These are phyloP conservation scores for Medauroidea extradentata DNA, from an alignment of 1,140 invertebrate genomes.

Conservation along the genomic window DNA sequence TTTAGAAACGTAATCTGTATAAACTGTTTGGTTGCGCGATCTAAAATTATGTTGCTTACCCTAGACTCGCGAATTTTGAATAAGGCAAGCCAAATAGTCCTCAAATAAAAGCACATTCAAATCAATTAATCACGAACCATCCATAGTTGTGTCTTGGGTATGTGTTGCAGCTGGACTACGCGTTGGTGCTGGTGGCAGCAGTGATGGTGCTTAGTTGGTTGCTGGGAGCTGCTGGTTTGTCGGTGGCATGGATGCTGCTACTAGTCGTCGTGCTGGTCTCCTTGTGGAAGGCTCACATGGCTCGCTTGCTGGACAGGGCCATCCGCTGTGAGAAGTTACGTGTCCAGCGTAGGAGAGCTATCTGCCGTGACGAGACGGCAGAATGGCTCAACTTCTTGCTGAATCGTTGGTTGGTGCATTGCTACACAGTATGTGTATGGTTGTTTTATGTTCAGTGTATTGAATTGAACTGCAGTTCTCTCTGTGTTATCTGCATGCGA, in stretches of 20 bases:
- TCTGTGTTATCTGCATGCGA: no score
- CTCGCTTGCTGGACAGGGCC: slow-evolving; percentile 32
- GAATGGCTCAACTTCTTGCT: slow-evolving; percentile 53
- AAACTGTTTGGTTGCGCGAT: no score
- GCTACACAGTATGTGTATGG: no score
- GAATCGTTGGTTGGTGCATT: slow-evolving; percentile 47
- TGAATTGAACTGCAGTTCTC: no score
- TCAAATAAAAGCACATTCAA: no score
- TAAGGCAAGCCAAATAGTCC: no score
- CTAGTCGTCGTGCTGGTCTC: slow-evolving; percentile 29
- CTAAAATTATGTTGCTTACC: no score
- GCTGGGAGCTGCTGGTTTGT: slow-evolving; percentile 37
- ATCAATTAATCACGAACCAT: no score
- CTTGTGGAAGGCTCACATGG: slow-evolving; percentile 34
- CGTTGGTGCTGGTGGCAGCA: slow-evolving; percentile 20
- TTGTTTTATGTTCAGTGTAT: no score
- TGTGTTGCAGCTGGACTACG: not conserved
- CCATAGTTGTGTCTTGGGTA: no score
- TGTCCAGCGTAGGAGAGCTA: slow-evolving; percentile 45
- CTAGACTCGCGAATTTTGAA: no score
- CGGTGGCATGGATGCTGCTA: slow-evolving; percentile 41
- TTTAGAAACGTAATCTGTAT: no score
- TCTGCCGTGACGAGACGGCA: slow-evolving; percentile 48
- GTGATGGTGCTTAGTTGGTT: slow-evolving; percentile 36
- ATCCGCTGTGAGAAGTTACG: slow-evolving; percentile 40